Evolutionary conservation across 2,113 vertebrate genomes (phyloP), one percentile per base, ranked within the genome.

Genomic region (Oryzias melastigma): DNA sequence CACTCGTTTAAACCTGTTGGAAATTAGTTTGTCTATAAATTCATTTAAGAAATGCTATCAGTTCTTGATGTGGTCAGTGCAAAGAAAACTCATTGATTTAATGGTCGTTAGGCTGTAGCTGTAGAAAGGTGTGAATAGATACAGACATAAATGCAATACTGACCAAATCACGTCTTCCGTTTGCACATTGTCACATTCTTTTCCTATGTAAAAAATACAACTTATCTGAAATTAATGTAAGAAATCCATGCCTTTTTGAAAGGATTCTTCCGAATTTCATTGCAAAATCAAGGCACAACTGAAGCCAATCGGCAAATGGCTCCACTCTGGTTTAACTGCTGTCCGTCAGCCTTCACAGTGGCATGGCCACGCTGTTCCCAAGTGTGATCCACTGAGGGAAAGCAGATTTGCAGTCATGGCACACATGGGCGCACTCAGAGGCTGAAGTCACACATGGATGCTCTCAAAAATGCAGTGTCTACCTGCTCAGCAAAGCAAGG

Each of bases 381-480:
- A 62, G 20, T 50, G 71, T 19, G 48, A 81, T 79, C 68, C 55
- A 24, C 81, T 58, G 16, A 62, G 25, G 57, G 63, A 73, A 68
- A 83, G 69, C 79, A 68, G 78, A 82, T 84, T 85, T 82, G 68
- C 67, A 75, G 74, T 83, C 65, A 44, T 58, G 14, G 41, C 73
- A 62, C 80, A 76, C 59, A 71, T 55, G 50, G 62, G 67, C 64
- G 18, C 58, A 27, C 54, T 63, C 27, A 1, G 50, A 75, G 40
- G 41, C 62, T 53, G 7, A 73, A 70, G 62, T 77, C 77, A 64
- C 63, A 62, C 66, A 66, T 45, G 48, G 40, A 77, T 52, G 29
- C 49, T 17, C 35, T 44, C 51, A 25, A 66, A 14, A 65, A 55
- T 45, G 5, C 19, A 44, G 48, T 48, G 14, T n/a, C 62, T 58